Conservation (phyloP, 2,797 vertebrate species). For the Hylomyscus alleni region DNA sequence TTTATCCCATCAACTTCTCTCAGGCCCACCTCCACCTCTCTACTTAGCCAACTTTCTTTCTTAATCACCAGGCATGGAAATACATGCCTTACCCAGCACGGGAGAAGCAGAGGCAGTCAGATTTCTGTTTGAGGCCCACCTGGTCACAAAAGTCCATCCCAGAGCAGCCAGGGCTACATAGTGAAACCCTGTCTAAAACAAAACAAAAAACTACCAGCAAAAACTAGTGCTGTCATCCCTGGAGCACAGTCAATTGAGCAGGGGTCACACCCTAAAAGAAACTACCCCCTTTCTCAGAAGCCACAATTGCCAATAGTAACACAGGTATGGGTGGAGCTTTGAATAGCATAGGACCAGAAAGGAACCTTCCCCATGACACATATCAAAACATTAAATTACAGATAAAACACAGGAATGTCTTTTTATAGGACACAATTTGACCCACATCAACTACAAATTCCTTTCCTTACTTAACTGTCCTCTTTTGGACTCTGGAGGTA, state of each 20-base stretch:
- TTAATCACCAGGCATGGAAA: background rate
- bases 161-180: background rate
- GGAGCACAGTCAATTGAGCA: background rate
- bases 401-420: background rate
- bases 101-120: background rate
- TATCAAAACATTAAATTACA: background rate
- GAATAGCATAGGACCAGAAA: background rate
- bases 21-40: background rate
- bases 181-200: background rate
- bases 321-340: background rate
- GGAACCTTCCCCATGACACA: background rate
- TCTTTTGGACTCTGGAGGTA: background rate
- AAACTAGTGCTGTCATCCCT: background rate
- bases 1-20: background rate
- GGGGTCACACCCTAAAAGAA: background rate
- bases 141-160: background rate
- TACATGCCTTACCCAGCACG: background rate
- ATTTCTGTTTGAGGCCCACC: background rate
- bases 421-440: background rate
- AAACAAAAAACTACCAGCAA: background rate
- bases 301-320: background rate
- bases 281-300: background rate
- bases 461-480: background rate
- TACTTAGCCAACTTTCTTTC: background rate
- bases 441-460: background rate